Base-by-base conservation (phyloP, 2,797 vertebrate genomes). In the Adrianichthys oophorus region DNA sequence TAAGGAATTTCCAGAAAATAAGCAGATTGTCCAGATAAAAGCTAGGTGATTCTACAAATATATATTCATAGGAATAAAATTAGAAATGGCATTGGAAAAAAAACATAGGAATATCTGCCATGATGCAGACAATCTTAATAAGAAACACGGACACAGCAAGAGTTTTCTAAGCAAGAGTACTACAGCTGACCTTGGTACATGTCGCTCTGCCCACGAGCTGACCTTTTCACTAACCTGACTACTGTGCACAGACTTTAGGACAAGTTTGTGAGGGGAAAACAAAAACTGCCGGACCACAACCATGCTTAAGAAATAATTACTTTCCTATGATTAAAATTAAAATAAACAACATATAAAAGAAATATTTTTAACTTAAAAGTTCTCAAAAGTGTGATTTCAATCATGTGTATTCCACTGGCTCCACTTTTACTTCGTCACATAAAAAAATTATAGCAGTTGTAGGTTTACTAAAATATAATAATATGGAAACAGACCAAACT, bases 171-270 rank as follows among this genome's bases (percentile, higher is more conserved):
- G 57, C 56, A 24, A 59, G 19, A 17, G 52, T 14, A 48, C 55
- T 15, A 1, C 48, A 48, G 69, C 62, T 76, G 77, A 61, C 79
- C 82, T 80, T 82, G 72, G 51, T 78, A 37, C 60, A 51, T 69
- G 69, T 83, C 51, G 1, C 40, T 47, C 53, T 78, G 78, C 70
- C 77, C 77, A 83, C 64, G 54, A 4, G 0, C 29, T 68, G 81
- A 83, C 76, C 78, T 72, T 70, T 74, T 62, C 53, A 57, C 18
- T 66, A 68, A 70, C 69, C 65, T 65, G 52, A 13, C 32, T 54
- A 72, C 57, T 63, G 73, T 69, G 66, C 14, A 54, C 59, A 76
- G 13, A 53, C 65, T 75, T 61, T 60, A 19, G 47, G 23, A 62
- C 48, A 63, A 56, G 53, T 48, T 53, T 72, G 24, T 80, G 73